Conservation (phyloP, 37 sponge, comb jelly and placozoan genomes). For the Oopsacas minuta region DNA sequence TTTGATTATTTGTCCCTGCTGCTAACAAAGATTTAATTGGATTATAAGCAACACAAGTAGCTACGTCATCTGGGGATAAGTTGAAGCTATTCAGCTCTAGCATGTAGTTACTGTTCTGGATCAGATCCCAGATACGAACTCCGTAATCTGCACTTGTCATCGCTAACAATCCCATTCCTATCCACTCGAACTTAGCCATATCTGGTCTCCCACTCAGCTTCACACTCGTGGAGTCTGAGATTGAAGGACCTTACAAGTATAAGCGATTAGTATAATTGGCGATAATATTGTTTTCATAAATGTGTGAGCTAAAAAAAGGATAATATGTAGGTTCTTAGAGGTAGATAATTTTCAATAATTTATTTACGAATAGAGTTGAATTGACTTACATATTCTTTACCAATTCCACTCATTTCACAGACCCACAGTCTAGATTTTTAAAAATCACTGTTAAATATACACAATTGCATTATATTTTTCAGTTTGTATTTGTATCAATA, state of each 20-base stretch:
- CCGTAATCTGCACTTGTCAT: constrained; percentile 5
- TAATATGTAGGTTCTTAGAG: too few relatives aligned
- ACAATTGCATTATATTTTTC: neutral
- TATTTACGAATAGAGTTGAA: too few relatives aligned
- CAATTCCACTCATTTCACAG: too few relatives aligned
- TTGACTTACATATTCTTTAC: too few relatives aligned
- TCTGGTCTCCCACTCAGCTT: neutral
- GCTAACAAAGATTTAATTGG: constrained; percentile 34
- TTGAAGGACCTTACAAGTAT: neutral
- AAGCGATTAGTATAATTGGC: too few relatives aligned
- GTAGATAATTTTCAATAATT: too few relatives aligned
- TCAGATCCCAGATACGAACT: neutral
- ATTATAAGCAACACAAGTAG: constrained; percentile 15
- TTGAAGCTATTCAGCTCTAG: constrained; percentile 2
- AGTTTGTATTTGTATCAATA: neutral
- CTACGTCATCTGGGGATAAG: neutral
- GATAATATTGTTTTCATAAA: too few relatives aligned
- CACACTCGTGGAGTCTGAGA: neutral
- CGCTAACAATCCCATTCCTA: constrained; percentile 6
- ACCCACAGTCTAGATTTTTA: too few relatives aligned
- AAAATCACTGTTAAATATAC: too few relatives aligned
- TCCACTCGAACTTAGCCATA: neutral
- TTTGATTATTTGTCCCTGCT: constrained; percentile 62
- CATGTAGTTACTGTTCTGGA: constrained; percentile 16
- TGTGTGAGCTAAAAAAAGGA: too few relatives aligned